phyloP scores from a whole-genome alignment of 2,888 invertebrate species.

The Norana najaformis region DNA sequence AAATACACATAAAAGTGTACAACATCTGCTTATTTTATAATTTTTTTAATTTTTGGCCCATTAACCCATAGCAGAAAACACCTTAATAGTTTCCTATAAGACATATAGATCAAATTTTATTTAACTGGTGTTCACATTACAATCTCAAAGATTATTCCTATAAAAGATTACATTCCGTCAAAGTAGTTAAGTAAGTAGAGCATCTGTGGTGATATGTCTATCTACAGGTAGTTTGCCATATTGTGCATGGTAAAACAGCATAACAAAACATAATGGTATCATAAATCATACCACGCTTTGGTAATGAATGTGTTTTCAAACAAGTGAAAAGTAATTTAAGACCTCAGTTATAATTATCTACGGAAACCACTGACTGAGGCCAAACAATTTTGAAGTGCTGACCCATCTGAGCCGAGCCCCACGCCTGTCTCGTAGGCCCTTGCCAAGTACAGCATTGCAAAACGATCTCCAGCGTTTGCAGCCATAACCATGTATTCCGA shows the following conservation, averaged over 20 bases:
- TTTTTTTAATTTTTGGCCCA: background rate
- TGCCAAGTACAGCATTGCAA: conserved; percentile 66
- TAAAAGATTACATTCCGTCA: background rate
- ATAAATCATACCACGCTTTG: background rate
- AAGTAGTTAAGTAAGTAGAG: background rate
- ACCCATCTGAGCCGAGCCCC: conserved; percentile 59
- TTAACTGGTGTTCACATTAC: background rate
- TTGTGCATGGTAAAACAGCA: background rate
- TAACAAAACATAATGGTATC: background rate
- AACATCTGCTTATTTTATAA: too few relatives aligned
- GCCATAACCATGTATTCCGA: conserved; percentile 64
- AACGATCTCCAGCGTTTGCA: conserved; percentile 65
- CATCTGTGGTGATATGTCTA: background rate
- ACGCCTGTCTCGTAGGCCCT: conserved; percentile 65
- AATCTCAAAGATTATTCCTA: background rate
- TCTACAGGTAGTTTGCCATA: too few relatives aligned
- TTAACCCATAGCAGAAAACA: background rate
- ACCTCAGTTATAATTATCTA: background rate
- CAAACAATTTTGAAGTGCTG: background rate
- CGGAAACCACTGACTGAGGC: background rate
- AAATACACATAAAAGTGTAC: too few relatives aligned
- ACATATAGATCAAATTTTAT: background rate
- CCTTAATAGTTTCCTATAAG: background rate
- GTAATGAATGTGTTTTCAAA: background rate
- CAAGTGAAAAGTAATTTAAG: background rate